Evolutionary conservation across 2,113 vertebrate genomes (phyloP).

Genomic region (Plecturocebus donacophilus): DNA sequence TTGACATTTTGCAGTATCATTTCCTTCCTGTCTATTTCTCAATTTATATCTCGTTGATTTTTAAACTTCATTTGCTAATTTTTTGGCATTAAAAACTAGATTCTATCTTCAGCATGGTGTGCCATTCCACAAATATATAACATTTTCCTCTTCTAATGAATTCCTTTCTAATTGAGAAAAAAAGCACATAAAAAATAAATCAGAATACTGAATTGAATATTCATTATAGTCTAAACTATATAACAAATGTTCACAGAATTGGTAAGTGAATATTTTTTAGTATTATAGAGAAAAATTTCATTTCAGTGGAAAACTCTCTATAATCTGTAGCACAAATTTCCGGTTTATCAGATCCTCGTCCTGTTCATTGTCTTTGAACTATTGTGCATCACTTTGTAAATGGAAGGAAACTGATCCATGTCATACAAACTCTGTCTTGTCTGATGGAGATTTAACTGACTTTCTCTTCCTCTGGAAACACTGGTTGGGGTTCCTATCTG

Average conservation of each 20-base stretch:
- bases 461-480: not conserved
- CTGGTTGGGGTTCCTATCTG: not conserved
- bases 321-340: not conserved
- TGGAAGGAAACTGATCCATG: not conserved
- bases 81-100: slow-evolving; percentile 42
- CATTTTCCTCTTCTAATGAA: slow-evolving; percentile 35
- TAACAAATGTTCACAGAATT: slow-evolving; percentile 46
- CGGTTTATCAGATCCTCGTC: not conserved
- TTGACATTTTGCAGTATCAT: slow-evolving; percentile 36
- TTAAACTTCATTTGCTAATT: slow-evolving; percentile 52
- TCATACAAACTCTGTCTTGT: not conserved
- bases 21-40: slow-evolving; percentile 45
- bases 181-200: slow-evolving; percentile 43
- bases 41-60: slow-evolving; percentile 45
- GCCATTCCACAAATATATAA: not conserved
- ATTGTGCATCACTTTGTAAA: slow-evolving; percentile 1
- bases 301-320: slow-evolving; percentile 4
- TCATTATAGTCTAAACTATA: slow-evolving; percentile 25
- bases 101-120: slow-evolving; percentile 48
- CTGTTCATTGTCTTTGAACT: slow-evolving; percentile 15
- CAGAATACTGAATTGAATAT: slow-evolving; percentile 51
- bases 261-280: slow-evolving; percentile 22
- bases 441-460: not conserved
- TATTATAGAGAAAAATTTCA: not conserved
- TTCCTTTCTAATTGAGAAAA: slow-evolving; percentile 7